These are phyloP conservation scores for Aplidium turbinatum DNA, from an alignment of 23 tunicate genomes.

Conservation along the genomic window DNA sequence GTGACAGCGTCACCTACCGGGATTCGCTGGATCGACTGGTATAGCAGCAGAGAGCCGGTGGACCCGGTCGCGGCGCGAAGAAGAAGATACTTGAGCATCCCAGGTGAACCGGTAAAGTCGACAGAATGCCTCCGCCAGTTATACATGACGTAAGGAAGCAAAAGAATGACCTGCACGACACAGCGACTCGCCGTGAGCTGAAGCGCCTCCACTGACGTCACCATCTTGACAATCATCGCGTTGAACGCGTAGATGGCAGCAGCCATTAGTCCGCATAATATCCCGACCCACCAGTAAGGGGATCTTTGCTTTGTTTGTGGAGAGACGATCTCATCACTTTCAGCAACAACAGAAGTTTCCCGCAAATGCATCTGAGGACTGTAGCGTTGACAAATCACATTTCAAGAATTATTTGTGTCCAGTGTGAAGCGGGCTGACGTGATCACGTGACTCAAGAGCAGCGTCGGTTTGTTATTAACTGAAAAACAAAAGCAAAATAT, in stretches of 20 bases:
- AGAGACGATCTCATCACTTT: no score
- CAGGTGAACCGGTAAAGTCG: conserved; percentile 57
- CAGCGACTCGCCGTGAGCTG: conserved; percentile 42
- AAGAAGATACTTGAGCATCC: conserved; percentile 34
- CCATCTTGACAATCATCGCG: conserved; percentile 30
- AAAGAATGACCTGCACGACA: conserved; percentile 36
- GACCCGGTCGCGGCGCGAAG: conserved; percentile 60
- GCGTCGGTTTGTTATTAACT: no score
- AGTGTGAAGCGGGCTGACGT: no score
- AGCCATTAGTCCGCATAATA: conserved; percentile 31
- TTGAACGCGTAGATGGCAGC: conserved; percentile 36
- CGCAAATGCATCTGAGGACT: no score
- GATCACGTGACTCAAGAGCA: no score
- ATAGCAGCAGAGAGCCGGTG: conserved; percentile 50
- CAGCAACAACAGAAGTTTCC: no score
- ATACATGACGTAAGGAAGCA: conserved; percentile 52
- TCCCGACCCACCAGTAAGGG: conserved; percentile 46
- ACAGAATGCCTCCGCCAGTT: conserved; percentile 8
- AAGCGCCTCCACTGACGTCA: conserved; percentile 22
- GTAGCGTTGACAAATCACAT: no score
- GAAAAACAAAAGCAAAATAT: no score
- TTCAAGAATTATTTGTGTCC: no score
- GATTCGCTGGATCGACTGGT: conserved; percentile 27
- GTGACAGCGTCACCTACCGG: conserved; percentile 35
- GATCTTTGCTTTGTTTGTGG: conserved; percentile 13